These are phyloP conservation scores for Hyla sarda DNA, from an alignment of 2,113 vertebrate species.

Conservation along the genomic window DNA sequence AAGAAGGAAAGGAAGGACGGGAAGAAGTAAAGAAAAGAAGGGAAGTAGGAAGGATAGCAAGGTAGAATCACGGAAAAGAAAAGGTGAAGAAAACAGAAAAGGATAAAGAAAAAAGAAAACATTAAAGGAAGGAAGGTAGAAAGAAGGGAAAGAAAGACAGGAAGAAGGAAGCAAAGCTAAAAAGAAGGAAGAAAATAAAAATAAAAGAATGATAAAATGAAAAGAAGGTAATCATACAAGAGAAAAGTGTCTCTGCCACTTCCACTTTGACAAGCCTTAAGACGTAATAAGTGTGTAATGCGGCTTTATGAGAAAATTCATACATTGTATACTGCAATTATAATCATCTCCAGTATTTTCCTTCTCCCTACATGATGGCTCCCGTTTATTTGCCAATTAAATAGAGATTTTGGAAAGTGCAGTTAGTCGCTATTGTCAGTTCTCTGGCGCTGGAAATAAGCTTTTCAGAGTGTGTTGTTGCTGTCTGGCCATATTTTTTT, in stretches of 20 bases:
- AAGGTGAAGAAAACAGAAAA: background rate
- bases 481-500: constrained; percentile 29
- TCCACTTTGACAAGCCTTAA: background rate
- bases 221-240: too few relatives aligned
- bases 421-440: constrained; percentile 39
- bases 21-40: background rate
- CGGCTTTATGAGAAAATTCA: background rate
- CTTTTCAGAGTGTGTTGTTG: constrained; percentile 16
- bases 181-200: background rate
- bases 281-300: background rate
- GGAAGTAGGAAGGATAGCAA: background rate
- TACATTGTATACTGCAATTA: constrained; percentile 1
- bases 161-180: background rate
- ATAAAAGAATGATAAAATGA: too few relatives aligned
- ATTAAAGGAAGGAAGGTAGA: background rate
- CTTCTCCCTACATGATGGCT: constrained; percentile 46
- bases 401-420: constrained; percentile 35
- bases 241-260: background rate
- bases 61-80: too few relatives aligned
- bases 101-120: background rate
- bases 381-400: constrained; percentile 48
- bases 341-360: constrained; percentile 16
- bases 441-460: constrained; percentile 9
- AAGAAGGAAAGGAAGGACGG: background rate
- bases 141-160: background rate